Conservation (phyloP, 2,888 invertebrate species). For the Hypomecis punctinalis region DNA sequence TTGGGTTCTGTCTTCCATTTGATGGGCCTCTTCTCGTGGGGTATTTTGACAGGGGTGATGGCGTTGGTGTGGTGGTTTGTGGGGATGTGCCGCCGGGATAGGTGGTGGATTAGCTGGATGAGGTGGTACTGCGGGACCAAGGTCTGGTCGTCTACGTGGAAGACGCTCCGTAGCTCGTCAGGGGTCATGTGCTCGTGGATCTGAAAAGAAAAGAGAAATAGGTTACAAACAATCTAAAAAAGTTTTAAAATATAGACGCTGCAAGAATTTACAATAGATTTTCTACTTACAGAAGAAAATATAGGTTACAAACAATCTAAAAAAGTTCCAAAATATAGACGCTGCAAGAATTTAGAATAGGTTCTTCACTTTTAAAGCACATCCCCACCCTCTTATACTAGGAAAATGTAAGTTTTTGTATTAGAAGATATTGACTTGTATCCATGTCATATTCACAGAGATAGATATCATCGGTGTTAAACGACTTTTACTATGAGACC, state of each 20-base stretch:
- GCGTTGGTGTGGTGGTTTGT: conserved; percentile 62
- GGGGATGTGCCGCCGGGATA: conserved; percentile 74
- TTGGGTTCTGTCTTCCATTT: conserved; percentile 63
- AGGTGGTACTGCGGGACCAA: conserved; percentile 94
- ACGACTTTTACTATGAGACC: too few relatives aligned
- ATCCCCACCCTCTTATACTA: too few relatives aligned
- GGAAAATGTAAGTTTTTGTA: too few relatives aligned
- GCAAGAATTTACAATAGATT: too few relatives aligned
- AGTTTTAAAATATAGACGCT: too few relatives aligned
- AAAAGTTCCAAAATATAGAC: not conserved
- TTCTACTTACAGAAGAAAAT: not conserved
- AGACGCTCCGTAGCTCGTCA: conserved; percentile 92
- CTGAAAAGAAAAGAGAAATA: conserved; percentile 74
- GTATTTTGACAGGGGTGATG: conserved; percentile 61
- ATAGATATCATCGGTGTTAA: too few relatives aligned
- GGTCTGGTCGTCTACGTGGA: conserved; percentile 92
- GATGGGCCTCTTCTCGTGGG: conserved; percentile 70
- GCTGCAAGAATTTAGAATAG: too few relatives aligned
- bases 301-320: not conserved
- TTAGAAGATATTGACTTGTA: too few relatives aligned
- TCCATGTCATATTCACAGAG: too few relatives aligned
- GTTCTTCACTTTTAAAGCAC: too few relatives aligned
- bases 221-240: not conserved
- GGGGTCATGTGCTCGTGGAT: conserved; percentile 95
- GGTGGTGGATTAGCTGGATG: conserved; percentile 89